phyloP scores from a whole-genome alignment of 2,113 vertebrate genomes.

The Struthidea cinerea region DNA sequence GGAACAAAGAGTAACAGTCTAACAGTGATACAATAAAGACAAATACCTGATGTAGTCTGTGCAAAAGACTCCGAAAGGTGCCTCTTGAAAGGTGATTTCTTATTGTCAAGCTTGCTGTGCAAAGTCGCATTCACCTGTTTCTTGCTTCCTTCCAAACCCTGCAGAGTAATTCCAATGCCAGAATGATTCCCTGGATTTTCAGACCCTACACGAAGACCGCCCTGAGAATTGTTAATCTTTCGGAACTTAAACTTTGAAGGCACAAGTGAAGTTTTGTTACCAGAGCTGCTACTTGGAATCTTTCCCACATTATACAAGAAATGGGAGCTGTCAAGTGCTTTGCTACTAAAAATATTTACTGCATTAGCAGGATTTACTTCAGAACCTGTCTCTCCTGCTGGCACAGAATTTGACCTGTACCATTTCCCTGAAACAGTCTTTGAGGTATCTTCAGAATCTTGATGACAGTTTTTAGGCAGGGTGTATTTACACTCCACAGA shows the following conservation, averaged over 20 bases:
- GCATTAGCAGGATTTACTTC: not conserved
- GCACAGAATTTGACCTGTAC: slow-evolving; percentile 41
- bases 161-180: slow-evolving; percentile 1
- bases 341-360: not conserved
- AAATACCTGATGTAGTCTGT: slow-evolving; percentile 78
- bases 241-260: slow-evolving; percentile 70
- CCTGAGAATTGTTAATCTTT: slow-evolving; percentile 48
- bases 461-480: not conserved
- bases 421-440: slow-evolving; percentile 2
- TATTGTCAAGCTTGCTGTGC: slow-evolving; percentile 5
- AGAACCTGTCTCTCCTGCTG: not conserved
- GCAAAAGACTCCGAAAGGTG: slow-evolving; percentile 74
- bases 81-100: slow-evolving; percentile 75
- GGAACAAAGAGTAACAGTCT: not conserved
- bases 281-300: not conserved
- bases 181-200: not conserved
- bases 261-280: not conserved
- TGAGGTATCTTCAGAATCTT: not conserved
- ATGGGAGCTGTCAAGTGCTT: not conserved
- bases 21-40: not conserved
- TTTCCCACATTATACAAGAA: not conserved
- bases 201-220: not conserved
- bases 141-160: slow-evolving; percentile 42
- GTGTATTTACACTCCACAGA: not conserved
- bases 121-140: slow-evolving; percentile 11